Evolutionary conservation across 23 tunicate species (phyloP).

Genomic region (Ciona savignyi): DNA sequence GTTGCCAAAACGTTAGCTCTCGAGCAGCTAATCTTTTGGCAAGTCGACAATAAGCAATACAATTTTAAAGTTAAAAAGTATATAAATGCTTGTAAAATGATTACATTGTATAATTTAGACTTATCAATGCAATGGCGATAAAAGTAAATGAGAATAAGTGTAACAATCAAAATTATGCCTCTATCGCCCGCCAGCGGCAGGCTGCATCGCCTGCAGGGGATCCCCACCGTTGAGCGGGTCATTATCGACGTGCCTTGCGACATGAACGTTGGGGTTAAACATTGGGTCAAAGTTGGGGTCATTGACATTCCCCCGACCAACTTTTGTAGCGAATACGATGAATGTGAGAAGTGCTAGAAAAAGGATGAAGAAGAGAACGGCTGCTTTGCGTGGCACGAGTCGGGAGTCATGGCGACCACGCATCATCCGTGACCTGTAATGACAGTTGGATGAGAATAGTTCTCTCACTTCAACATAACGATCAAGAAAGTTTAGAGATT

Average conservation of each 20-base stretch:
- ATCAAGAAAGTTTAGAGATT: too few relatives aligned
- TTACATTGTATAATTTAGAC: too few relatives aligned
- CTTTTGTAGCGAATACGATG: constrained; percentile 82
- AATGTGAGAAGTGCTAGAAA: constrained; percentile 67
- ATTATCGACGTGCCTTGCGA: constrained; percentile 3
- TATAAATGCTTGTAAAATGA: too few relatives aligned
- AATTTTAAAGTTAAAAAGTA: too few relatives aligned
- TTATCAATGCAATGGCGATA: too few relatives aligned
- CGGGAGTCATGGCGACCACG: constrained; percentile 61
- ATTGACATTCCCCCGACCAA: constrained; percentile 49
- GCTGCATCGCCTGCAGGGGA: constrained; percentile 15
- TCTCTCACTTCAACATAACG: too few relatives aligned
- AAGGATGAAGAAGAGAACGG: constrained; percentile 43
- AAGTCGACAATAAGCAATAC: too few relatives aligned
- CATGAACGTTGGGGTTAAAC: constrained; percentile 89
- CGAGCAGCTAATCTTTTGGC: too few relatives aligned
- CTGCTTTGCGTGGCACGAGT: constrained; percentile 39
- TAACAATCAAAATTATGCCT: too few relatives aligned
- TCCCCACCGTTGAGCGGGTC: constrained; percentile 1
- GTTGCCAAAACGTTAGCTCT: too few relatives aligned
- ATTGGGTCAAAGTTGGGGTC: constrained; percentile 89
- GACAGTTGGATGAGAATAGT: too few relatives aligned
- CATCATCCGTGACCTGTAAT: constrained; percentile 49
- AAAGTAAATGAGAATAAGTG: too few relatives aligned
- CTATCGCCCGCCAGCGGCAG: constrained; percentile 16